phyloP scores from a whole-genome alignment of 2,797 vertebrate genomes.

The Anas capensis region DNA sequence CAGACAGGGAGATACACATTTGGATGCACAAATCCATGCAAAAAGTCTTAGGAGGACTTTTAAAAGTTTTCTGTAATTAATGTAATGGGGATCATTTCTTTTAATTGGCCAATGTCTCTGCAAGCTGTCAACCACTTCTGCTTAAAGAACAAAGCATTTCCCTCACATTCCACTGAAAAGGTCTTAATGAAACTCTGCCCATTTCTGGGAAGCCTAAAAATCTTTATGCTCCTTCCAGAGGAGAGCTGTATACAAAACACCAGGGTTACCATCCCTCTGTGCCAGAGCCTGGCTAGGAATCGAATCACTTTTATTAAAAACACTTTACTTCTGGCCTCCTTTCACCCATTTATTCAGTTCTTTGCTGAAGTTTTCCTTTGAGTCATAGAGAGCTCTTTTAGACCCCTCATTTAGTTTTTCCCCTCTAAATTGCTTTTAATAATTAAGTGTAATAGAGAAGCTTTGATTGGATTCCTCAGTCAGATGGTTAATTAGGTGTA shows the following conservation, averaged over 20 bases:
- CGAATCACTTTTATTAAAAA: neutral
- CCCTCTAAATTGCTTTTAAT: conserved; percentile 70
- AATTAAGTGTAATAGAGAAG: conserved; percentile 65
- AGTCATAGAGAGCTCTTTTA: neutral
- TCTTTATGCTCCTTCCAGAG: neutral
- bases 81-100: neutral
- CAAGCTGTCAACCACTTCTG: neutral
- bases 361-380: neutral
- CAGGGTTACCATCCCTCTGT: neutral
- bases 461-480: conserved; percentile 78
- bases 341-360: neutral
- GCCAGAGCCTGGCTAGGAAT: neutral
- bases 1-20: neutral
- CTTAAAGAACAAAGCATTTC: neutral
- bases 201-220: neutral
- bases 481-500: conserved; percentile 80
- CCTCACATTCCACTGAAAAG: neutral
- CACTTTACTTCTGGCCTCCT: neutral
- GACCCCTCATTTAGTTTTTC: neutral
- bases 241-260: neutral
- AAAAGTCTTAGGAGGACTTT: neutral
- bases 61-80: neutral
- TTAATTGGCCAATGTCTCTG: neutral
- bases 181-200: neutral
- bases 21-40: neutral